These are phyloP conservation scores for Holacanthus passer DNA, from an alignment of 2,113 vertebrate species.

Conservation along the genomic window DNA sequence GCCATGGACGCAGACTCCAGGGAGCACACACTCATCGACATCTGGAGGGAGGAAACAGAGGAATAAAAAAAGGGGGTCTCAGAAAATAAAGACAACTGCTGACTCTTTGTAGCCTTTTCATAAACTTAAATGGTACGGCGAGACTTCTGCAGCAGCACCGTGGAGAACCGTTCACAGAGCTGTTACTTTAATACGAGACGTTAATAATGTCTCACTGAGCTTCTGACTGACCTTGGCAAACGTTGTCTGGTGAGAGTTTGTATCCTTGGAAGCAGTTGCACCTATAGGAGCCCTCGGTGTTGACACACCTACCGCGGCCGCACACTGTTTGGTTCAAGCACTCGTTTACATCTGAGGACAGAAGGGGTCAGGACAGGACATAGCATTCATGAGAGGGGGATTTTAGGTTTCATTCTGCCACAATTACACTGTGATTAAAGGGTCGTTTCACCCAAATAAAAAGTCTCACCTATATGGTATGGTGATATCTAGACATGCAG, in stretches of 20 bases:
- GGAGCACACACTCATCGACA: slow-evolving; percentile 87
- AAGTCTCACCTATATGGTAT: neutral
- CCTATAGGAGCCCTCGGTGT: slow-evolving; percentile 82
- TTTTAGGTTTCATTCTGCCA: slow-evolving; percentile 1
- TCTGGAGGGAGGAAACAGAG: slow-evolving; percentile 79
- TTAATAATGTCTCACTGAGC: slow-evolving; percentile 15
- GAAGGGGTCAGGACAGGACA: slow-evolving; percentile 12
- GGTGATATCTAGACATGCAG: neutral
- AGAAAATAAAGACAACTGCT: slow-evolving; percentile 51
- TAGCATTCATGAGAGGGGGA: neutral
- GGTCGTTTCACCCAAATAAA: neutral
- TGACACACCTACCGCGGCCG: slow-evolving; percentile 80
- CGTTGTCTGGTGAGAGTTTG: slow-evolving; percentile 70
- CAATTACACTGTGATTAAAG: neutral
- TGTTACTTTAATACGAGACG: slow-evolving; percentile 8
- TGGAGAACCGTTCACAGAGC: slow-evolving; percentile 48
- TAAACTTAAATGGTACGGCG: slow-evolving; percentile 27
- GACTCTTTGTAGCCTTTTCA: slow-evolving; percentile 49
- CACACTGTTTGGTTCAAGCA: slow-evolving; percentile 80
- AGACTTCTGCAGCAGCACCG: slow-evolving; percentile 52
- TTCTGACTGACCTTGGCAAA: slow-evolving; percentile 77
- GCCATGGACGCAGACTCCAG: slow-evolving; percentile 86
- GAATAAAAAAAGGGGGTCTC: slow-evolving; percentile 15
- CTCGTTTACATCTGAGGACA: slow-evolving; percentile 82
- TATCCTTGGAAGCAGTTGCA: slow-evolving; percentile 85